Evolutionary conservation across 2,888 invertebrate species (phyloP).

Genomic region (Muscina levida): DNA sequence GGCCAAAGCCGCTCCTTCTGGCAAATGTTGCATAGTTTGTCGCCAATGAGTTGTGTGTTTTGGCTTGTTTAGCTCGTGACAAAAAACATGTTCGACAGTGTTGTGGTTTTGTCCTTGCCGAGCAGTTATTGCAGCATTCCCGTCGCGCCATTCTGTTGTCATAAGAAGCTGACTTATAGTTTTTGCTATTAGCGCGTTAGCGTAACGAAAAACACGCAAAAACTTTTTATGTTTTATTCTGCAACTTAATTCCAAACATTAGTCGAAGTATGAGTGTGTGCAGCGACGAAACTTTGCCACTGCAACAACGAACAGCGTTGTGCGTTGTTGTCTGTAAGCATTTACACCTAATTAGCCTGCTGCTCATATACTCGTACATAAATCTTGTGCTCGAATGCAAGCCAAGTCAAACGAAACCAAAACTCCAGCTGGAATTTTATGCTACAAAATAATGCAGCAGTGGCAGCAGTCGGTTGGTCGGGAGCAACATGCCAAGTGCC

Average conservation of each 20-base stretch:
- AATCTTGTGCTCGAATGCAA: constrained; percentile 29
- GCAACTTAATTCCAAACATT: constrained; percentile 30
- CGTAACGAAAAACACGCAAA: constrained; percentile 24
- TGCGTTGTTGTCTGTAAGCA: constrained; percentile 24
- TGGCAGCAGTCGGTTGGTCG: too few relatives aligned
- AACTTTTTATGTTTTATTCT: constrained; percentile 31
- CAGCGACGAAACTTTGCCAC: constrained; percentile 19
- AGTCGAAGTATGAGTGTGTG: neutral
- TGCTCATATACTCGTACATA: constrained; percentile 28
- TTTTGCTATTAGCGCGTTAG: constrained; percentile 20
- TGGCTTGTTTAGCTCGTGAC: neutral
- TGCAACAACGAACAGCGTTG: constrained; percentile 11
- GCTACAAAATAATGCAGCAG: constrained; percentile 27
- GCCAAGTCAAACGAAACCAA: neutral
- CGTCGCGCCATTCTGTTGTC: constrained; percentile 50
- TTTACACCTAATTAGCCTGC: constrained; percentile 57
- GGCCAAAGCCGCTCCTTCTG: neutral
- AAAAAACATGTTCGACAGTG: constrained; percentile 29
- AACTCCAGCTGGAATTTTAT: constrained; percentile 28
- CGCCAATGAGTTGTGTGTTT: neutral
- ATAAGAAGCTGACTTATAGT: constrained; percentile 37
- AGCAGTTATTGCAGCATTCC: neutral
- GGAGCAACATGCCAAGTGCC: too few relatives aligned
- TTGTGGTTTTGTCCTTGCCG: constrained; percentile 43
- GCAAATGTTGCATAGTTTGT: neutral